Base-by-base conservation (phyloP, 2,797 vertebrate genomes). In the Eremophila alpestris region DNA sequence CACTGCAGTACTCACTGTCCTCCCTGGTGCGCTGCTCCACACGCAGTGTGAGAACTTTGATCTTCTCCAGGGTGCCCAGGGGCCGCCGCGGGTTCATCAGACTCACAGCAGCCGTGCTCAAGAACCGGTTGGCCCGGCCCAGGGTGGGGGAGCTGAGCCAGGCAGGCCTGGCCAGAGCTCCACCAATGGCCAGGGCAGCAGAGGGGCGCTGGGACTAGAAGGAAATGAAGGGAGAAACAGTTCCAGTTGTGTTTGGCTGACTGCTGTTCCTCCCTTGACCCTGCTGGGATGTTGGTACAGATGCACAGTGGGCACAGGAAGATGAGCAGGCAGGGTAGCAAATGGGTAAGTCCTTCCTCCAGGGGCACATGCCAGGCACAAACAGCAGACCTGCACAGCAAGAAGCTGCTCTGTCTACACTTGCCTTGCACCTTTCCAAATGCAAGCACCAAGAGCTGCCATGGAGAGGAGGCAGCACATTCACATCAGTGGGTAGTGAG, bases 111-210 rank as follows among this genome's bases (percentile, higher is more conserved):
- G 99, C 99, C 0, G 99, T 99, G 98, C 99, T 99, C 84, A 99
- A 98, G 95, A 99, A 99, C 34, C 99, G 98, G 88, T 99, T 99
- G 79, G 99, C 99, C 76, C 99, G 98, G 49, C 99, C 99, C 96
- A 99, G 93, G 5, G 99, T 99, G 9, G 99, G 99, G 41, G 99
- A 99, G 93, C 99, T 99, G 91, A 99, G 97, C 99, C 99, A 99
- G 96, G 99, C 98, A 24, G 99, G 99, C 76, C 99, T 98, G 27
- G 99, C 98, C 58, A 99, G 97, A 24, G 99, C 98, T 3, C 98
- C 99, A 6, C 99, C 99, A 52, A 99, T 98, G 24, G 99, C 98
- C 36, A 98, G 96, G 14, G 99, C 98, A 0, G 99, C 98, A 32
- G 98, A 96, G 1, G 99, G 98, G 87, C 99, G 98, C 98, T 99